Percentiles rank a stretch among this genome's conserved stretches.
Conservation (phyloP, 2,888 invertebrate species). For the Zaprionus obscuricornis region DNA sequence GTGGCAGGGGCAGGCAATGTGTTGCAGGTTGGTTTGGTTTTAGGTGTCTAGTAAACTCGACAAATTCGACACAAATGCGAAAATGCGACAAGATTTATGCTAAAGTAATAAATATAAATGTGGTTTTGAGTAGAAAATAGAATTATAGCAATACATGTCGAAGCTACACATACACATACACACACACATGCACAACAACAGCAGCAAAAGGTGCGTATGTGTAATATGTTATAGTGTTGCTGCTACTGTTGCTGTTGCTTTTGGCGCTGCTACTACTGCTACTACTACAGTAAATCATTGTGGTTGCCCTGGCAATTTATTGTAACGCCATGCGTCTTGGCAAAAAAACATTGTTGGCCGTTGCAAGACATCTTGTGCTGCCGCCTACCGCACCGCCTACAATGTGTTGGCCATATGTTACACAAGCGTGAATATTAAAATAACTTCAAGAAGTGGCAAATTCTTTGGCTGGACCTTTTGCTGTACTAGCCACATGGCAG, state of each 20-base stretch:
- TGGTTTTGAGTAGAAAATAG: constrained; percentile 76
- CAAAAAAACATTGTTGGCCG: too few relatives aligned
- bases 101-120: constrained; percentile 78
- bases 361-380: neutral
- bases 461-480: constrained; percentile 45
- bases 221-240: constrained; percentile 32
- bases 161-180: constrained; percentile 10
- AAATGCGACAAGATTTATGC: constrained; percentile 78
- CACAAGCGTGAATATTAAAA: constrained; percentile 72
- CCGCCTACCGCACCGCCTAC: neutral
- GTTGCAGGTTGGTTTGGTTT: too few relatives aligned
- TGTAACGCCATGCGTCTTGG: constrained; percentile 47
- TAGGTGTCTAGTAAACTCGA: constrained; percentile 63
- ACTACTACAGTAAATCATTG: constrained; percentile 71
- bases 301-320: constrained; percentile 70
- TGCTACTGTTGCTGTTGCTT: constrained; percentile 7
- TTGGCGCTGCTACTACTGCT: constrained; percentile 19
- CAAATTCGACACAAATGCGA: constrained; percentile 79
- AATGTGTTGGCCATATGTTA: constrained; percentile 65
- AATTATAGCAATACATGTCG: constrained; percentile 69
- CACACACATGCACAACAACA: constrained; percentile 12
- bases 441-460: constrained; percentile 72
- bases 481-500: neutral
- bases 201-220: constrained; percentile 72
- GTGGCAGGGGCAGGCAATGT: neutral